Base-by-base conservation (phyloP, 2,888 invertebrate genomes). In the Leucozona laternaria region DNA sequence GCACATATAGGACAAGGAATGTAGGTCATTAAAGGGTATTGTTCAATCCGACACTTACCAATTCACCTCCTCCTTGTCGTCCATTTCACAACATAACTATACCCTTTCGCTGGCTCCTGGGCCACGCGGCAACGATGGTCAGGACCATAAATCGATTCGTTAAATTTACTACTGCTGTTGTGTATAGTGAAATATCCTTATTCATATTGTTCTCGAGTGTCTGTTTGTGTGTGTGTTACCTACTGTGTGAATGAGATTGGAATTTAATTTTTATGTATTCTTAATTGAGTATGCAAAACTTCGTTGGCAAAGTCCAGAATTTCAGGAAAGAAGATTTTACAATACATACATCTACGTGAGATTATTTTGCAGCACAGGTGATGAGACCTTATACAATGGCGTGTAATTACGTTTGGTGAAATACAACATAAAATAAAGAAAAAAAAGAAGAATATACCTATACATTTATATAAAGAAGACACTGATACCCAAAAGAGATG, bases 91-190 rank as follows among this genome's bases (percentile, higher is more conserved):
- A 20, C 37, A 78, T 22, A 70, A 70, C 11, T 37, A 22, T 2
- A 7, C 40, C 8, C 13, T 20, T 31, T 31, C 31, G 31, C 31
- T 5, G 8, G 8, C 31, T 62, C 20, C 34, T 22, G 22, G 2
- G n/a, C 17, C 6, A 57, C 15, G 7, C 13, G 20, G 7, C 37
- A 48, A 48, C n/a, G 68, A 57, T 62, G 43, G 43, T 40, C 22
- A 75, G 45, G 37, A 45, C 31, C 31, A 53, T 53, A 77, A 55
- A 77, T 81, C 85, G 77, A 85, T 81, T 73, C 72, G 55, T 64
- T 81, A 43, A 81, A 85, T 85, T 85, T 85, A 85, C 81, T 85
- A 78, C 81, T 73, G 81, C 72, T 31, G 31, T 17, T 75, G 57
- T 77, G 25, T 40, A 15, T 25, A 34, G 50, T 64, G 20, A 31